Conservation (phyloP, 2,797 vertebrate species). For the Antennarius maculatus region DNA sequence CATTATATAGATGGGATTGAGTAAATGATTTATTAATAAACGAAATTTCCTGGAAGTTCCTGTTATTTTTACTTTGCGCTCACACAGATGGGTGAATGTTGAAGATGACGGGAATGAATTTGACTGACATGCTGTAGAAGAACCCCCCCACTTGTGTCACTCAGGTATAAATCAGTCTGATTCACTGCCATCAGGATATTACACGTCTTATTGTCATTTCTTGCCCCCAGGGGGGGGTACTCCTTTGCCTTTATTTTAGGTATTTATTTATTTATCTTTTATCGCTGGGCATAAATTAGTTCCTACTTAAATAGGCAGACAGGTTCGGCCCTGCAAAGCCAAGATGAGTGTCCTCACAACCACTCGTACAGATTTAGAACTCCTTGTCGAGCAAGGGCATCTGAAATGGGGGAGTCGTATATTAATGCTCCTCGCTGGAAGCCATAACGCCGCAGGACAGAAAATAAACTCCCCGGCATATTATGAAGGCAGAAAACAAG, state of each 20-base stretch:
- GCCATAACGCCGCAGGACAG: slow-evolving; percentile 25
- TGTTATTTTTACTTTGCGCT: background rate
- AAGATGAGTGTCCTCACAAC: slow-evolving; percentile 62
- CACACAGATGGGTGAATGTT: background rate
- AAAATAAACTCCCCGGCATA: slow-evolving; percentile 43
- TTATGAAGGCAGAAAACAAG: slow-evolving; percentile 43
- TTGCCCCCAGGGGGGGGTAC: slow-evolving; percentile 52
- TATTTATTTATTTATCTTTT: slow-evolving; percentile 52
- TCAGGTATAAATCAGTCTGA: slow-evolving; percentile 59
- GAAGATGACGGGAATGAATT: slow-evolving; percentile 18
- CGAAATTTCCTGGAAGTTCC: background rate
- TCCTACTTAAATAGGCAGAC: slow-evolving; percentile 55
- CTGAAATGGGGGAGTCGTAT: slow-evolving; percentile 48
- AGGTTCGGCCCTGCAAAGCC: slow-evolving; percentile 40
- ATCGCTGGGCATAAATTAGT: slow-evolving; percentile 76
- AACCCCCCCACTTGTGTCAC: slow-evolving; percentile 21
- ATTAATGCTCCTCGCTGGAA: slow-evolving; percentile 61
- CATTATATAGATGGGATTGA: slow-evolving; percentile 7
- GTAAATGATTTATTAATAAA: slow-evolving; percentile 14
- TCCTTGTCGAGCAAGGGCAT: slow-evolving; percentile 67
- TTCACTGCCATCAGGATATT: slow-evolving; percentile 45
- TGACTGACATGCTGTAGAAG: slow-evolving; percentile 46
- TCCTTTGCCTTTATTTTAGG: slow-evolving; percentile 75
- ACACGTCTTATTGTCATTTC: slow-evolving; percentile 64
- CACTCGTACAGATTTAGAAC: slow-evolving; percentile 62